phyloP scores from a whole-genome alignment of 2,113 vertebrate genomes.

The Heliornis fulica region DNA sequence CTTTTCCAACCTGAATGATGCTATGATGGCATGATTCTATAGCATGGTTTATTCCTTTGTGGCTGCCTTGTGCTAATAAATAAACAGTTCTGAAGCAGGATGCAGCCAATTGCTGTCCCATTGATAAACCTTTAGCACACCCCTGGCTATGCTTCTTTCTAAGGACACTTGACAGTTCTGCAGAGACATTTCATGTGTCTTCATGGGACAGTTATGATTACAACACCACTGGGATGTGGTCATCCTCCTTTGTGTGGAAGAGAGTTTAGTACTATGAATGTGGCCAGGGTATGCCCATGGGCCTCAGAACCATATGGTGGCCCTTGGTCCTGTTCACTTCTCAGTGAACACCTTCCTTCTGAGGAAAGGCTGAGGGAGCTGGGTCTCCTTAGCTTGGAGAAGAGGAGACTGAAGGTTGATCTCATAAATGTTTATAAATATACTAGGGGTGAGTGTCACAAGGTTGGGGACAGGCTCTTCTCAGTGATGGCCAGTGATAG shows the following conservation, averaged over 20 bases:
- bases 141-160: accelerated
- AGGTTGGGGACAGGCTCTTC: too few species aligned
- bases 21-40: background rate
- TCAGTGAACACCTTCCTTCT: too few species aligned
- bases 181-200: background rate
- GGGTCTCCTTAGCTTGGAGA: too few species aligned
- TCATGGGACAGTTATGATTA: background rate
- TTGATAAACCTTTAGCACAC: background rate
- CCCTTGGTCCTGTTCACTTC: background rate
- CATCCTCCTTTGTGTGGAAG: background rate
- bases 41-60: background rate
- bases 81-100: background rate
- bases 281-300: too few species aligned
- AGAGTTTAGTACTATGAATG: background rate
- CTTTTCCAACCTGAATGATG: too few species aligned
- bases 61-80: background rate
- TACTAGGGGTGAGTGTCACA: too few species aligned
- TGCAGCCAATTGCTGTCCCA: background rate
- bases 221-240: accelerated
- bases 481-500: too few species aligned
- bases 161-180: background rate
- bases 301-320: background rate
- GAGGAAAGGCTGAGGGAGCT: too few species aligned
- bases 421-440: too few species aligned
- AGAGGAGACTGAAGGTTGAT: too few species aligned